Percentiles rank a stretch among this genome's conserved stretches.
phyloP scores from a whole-genome alignment of 2,113 vertebrate genomes.

The Castor canadensis region DNA sequence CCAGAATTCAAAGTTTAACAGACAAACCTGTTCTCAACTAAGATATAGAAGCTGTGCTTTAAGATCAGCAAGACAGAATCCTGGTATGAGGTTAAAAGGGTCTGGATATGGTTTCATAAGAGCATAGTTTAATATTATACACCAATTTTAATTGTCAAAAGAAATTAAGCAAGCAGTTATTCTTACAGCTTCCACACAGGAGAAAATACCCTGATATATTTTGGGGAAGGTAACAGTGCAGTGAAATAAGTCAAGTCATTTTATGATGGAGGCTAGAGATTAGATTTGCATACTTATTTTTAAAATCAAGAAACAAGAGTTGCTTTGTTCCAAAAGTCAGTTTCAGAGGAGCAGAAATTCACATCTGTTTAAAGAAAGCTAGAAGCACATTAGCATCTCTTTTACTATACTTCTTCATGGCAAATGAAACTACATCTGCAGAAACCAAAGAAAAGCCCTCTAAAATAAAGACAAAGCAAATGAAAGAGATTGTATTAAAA shows the following conservation, averaged over 20 bases:
- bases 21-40: constrained; percentile 1
- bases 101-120: constrained; percentile 17
- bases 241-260: constrained; percentile 38
- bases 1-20: constrained; percentile 20
- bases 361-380: constrained; percentile 26
- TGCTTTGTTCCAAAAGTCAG: constrained; percentile 47
- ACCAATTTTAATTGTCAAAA: constrained; percentile 34
- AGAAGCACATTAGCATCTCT: background rate
- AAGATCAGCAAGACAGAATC: constrained; percentile 22
- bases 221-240: constrained; percentile 11
- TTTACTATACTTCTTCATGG: constrained; percentile 29
- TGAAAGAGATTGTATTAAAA: background rate
- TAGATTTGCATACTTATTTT: constrained; percentile 51
- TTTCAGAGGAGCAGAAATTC: constrained; percentile 50
- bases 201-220: constrained; percentile 15
- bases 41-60: background rate
- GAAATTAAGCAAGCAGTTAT: constrained; percentile 7
- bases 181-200: background rate
- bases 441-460: constrained; percentile 37
- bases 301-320: constrained; percentile 53
- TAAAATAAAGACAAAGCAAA: constrained; percentile 5
- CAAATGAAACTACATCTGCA: constrained; percentile 29
- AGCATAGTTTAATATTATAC: background rate
- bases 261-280: background rate
- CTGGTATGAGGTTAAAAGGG: constrained; percentile 2